Evolutionary conservation across 1,140 invertebrate genomes (phyloP), one percentile per base, ranked within the genome.

Genomic region (Ceratosolen fusciceps): DNA sequence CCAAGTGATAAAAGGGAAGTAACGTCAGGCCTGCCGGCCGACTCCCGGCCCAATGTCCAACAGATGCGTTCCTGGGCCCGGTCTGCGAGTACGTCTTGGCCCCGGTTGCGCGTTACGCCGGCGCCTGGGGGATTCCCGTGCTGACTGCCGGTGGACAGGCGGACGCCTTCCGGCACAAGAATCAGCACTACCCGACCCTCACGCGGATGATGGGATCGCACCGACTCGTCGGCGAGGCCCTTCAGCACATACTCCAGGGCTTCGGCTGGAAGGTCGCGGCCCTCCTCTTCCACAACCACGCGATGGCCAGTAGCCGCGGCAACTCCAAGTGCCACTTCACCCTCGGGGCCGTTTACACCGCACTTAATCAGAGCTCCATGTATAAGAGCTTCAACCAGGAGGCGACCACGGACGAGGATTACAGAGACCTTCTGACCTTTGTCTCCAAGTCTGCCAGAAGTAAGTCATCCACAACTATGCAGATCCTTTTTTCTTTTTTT

Each of bases 51-150:
- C n/a, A n/a, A n/a, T 26, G 26, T 60, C 3, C 2, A 81, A 84
- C 92, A 93, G 95, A 98, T 90, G 96, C 95, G 0, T 96, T 98
- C 85, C 92, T 98, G 83, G 97, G 97, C 0, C 95, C 97, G 0
- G 94, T 96, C 1, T 98, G 97, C 88, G 96, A 97, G 83, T 98
- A 97, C 88, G 96, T 96, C 5, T 92, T 98, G 72, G 96, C 97
- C 0, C 96, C 97, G 0, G 96, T 98, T 1, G 95, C 96, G 0
- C 91, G 97, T 19, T 98, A 97, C 85, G 93, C 96, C 0, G 94
- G 95, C 8, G 93, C 93, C n/a, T 98, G 97, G 97, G 91, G 94
- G 1, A 95, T 97, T 26, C 97, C 97, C 0, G 93, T 98, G 1
- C 87, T 98, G 9, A 97, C 96, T 2, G 93, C 96, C 0, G 96